Base-by-base conservation (phyloP, 2,113 vertebrate species). In the Sterna hirundo region DNA sequence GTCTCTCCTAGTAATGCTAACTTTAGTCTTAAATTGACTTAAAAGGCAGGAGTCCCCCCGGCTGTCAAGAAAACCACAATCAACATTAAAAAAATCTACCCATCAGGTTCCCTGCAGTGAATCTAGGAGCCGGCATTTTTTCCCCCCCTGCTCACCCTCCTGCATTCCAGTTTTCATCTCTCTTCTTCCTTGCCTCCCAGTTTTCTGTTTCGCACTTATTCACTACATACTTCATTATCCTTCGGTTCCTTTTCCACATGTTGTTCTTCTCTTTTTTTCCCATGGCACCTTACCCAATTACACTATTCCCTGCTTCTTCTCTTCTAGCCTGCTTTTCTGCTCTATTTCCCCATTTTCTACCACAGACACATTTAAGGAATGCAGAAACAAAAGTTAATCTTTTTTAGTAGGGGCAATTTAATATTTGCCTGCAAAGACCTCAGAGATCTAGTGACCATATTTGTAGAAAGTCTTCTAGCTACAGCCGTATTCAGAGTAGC, bases 281-380 rank as follows among this genome's bases (percentile, higher is more conserved):
- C 65, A 64, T 78, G 80, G 19, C 38, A 42, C 40, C 25, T 81
- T 78, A 85, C 88, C 62, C 86, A 97, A 74, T 91, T 94, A 91
- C 52, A 51, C 15, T 85, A 25, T 76, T 93, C 54, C 46, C 21
- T 83, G 89, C 68, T 47, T 83, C 86, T 88, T 84, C 60, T 71
- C 25, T 68, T 95, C 61, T 76, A 91, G 82, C 49, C 84, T 90
- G 62, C 64, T 94, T 90, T 96, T 97, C 88, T 88, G 95, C 86
- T 96, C 85, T 96, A 82, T 92, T 97, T 96, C 86, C 44, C 54
- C 49, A 51, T 77, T 95, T 95, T 87, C 54, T 80, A 17, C 54
- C 17, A 54, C 40, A 80, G 49, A 20, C 65, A 85, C 26, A 4
- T 80, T 85, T 77, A 86, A 70, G 36, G 36, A 88, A 83, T 21